Conservation (phyloP, 2,797 vertebrate species). For the Myoxocephalus aenaeus region DNA sequence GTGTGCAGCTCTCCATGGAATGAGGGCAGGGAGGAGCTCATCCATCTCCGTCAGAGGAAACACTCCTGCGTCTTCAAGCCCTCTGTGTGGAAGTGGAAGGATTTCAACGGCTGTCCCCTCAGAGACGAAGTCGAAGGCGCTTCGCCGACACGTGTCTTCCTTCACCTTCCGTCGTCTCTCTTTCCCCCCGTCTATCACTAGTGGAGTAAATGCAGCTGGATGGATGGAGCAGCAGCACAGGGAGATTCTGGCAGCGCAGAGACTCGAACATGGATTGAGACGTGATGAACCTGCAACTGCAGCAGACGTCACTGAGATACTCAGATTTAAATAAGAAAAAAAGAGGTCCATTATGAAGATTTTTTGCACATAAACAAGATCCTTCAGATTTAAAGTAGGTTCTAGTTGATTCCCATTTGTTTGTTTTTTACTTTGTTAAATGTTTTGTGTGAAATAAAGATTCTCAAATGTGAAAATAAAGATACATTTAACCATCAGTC, state of each 20-base stretch:
- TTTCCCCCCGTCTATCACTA: not conserved
- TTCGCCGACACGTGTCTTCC: not conserved
- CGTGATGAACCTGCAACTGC: not conserved
- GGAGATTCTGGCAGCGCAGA: not conserved
- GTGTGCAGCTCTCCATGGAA: conserved; percentile 86
- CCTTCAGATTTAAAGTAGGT: not conserved
- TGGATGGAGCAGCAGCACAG: not conserved
- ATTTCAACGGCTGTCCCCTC: not conserved
- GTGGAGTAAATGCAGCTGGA: not conserved
- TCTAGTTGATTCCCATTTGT: not conserved
- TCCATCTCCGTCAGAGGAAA: not conserved
- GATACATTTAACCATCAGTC: not conserved
- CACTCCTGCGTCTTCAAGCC: not conserved
- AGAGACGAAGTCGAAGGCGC: not conserved
- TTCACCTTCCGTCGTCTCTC: conserved; percentile 6
- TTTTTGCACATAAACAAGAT: not conserved
- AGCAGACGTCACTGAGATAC: not conserved
- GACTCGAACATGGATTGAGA: conserved; percentile 1
- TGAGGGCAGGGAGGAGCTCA: conserved; percentile 48
- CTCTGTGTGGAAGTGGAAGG: not conserved
- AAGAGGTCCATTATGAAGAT: not conserved
- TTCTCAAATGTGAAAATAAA: conserved; percentile 45
- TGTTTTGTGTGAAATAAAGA: conserved; percentile 11
- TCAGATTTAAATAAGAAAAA: not conserved
- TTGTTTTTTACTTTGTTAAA: conserved; percentile 18